phyloP scores from a whole-genome alignment of 1,140 invertebrate species.

The Orius laevigatus region DNA sequence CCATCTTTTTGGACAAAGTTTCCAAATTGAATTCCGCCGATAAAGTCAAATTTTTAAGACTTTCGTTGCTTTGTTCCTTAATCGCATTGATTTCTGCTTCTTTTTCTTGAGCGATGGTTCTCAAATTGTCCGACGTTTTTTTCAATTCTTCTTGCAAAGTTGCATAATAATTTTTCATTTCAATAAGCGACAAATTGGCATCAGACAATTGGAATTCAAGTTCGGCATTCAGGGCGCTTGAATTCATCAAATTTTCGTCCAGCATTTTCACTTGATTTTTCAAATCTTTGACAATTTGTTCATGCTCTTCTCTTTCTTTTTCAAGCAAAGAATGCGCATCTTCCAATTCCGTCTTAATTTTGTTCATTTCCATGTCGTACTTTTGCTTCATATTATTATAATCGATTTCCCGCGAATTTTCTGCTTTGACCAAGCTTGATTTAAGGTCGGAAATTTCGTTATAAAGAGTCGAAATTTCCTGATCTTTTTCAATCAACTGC shows the following conservation, averaged over 20 bases:
- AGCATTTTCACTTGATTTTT: slow-evolving; percentile 10
- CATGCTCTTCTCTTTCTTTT: slow-evolving; percentile 10
- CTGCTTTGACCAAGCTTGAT: not conserved
- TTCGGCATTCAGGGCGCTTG: slow-evolving; percentile 10
- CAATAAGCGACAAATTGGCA: slow-evolving; percentile 2
- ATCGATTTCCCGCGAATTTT: slow-evolving; percentile 1
- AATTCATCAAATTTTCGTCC: slow-evolving; percentile 15
- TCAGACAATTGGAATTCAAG: slow-evolving; percentile 10
- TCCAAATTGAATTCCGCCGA: slow-evolving; percentile 7
- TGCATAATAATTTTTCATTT: slow-evolving; percentile 10
- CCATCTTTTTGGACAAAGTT: slow-evolving; percentile 1
- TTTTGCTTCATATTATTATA: slow-evolving; percentile 5
- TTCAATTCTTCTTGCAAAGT: slow-evolving; percentile 6
- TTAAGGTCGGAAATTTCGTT: slow-evolving; percentile 12
- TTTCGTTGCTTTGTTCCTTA: not conserved
- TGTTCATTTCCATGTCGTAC: slow-evolving; percentile 13
- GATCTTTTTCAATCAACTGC: slow-evolving; percentile 15
- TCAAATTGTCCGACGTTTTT: slow-evolving; percentile 9
- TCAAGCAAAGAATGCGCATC: slow-evolving; percentile 7
- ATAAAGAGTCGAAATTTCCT: slow-evolving; percentile 13
- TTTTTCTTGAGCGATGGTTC: slow-evolving; percentile 6
- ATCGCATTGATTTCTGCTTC: slow-evolving; percentile 10
- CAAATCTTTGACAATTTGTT: slow-evolving; percentile 10
- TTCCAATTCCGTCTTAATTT: slow-evolving; percentile 10
- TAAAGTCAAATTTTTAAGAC: slow-evolving; percentile 6